Percentiles rank a stretch among this genome's conserved stretches.
Evolutionary conservation across 2,113 vertebrate species (phyloP).

Genomic region (Monarcha castaneiventris): DNA sequence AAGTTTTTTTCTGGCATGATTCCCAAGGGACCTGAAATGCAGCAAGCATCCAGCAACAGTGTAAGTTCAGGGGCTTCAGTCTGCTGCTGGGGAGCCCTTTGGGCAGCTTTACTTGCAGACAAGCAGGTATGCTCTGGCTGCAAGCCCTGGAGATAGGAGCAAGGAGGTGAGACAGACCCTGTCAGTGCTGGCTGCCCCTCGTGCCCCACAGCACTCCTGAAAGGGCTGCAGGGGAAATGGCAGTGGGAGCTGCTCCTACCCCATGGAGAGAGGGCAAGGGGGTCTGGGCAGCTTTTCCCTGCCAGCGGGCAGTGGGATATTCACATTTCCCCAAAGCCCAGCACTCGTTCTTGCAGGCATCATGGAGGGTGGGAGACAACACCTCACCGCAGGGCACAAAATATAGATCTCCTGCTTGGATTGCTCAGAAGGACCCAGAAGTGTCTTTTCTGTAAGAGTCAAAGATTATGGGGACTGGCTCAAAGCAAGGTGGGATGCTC

Average conservation of each 20-base stretch:
- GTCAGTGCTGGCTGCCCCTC: neutral
- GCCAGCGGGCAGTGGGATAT: rapidly evolving
- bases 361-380: neutral
- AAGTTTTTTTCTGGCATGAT: neutral
- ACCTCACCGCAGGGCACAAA: neutral
- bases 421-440: neutral
- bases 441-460: neutral
- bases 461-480: neutral
- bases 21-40: neutral
- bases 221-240: neutral
- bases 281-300: neutral
- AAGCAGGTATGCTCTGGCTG: neutral
- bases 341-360: neutral
- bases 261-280: neutral
- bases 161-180: neutral
- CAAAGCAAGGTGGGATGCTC: neutral
- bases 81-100: neutral
- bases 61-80: neutral
- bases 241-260: neutral
- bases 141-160: rapidly evolving
- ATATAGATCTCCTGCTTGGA: neutral
- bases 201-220: neutral
- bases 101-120: neutral
- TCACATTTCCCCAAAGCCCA: neutral
- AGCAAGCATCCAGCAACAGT: neutral